Evolutionary conservation across 2,888 invertebrate species (phyloP), one percentile per base, ranked within the genome.

Genomic region (Temnothorax unifasciatus): DNA sequence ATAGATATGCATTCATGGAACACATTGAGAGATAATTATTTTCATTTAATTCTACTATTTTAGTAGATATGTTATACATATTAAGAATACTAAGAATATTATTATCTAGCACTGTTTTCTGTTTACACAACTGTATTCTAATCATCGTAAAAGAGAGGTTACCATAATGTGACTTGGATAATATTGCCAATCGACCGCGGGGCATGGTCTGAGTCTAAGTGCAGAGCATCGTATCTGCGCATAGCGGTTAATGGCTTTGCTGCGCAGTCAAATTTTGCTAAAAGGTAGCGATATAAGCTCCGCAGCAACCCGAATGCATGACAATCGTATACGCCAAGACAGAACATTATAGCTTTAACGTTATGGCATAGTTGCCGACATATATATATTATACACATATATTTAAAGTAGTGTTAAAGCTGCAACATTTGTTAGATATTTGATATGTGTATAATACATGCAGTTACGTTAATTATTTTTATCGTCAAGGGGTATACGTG

Each of bases 231-330:
- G 57, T 79, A 79, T 79, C 57, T 47, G 54, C 18, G 21, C 47
- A 54, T 50, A 34, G 13, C 52, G 63, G 75, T 82, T 82, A 82
- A 75, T 82, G 34, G 82, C 82, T 82, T 75, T 63, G 76, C 64
- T 63, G 44, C 25, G 52, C 54, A 82, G 75, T 64, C 64, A 64
- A 76, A 82, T 75, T 75, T 82, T 64, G 52, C 52, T 82, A 82
- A 75, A 75, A 75, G 76, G 52, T 44, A 75, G 52, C 64, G 63
- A 64, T 75, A 54, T 64, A 63, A 75, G 54, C 54, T 38, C 29
- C 21, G 2, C 52, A 52, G 21, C 25, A 81, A 50, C 25, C 34
- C 76, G 34, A 76, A 52, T 82, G 64, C 18, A 44, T 18, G 25
- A 47, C 9, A 54, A 44, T 59, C 38, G 13, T 47, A 68, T 29